Evolutionary conservation across 2,888 invertebrate genomes (phyloP), one percentile per base, ranked within the genome.

Genomic region (Cybosia mesomella): DNA sequence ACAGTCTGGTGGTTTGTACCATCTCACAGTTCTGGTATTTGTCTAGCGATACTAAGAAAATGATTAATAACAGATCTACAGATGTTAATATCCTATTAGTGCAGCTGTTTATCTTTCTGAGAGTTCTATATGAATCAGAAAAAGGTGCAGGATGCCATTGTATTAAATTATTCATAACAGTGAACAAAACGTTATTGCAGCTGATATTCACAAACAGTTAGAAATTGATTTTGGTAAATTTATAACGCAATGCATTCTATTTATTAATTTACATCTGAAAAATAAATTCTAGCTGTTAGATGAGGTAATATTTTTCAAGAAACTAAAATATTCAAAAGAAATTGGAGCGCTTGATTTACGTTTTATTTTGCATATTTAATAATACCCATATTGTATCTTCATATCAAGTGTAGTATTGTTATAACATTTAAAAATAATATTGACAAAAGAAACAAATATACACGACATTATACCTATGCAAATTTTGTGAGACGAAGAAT

Each of bases 111-210:
- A 58, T 64, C 34, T 63, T 71, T 32, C 28, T n/a, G 39, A 64
- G 24, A 34, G 58, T 68, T 69, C 55, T 67, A 61, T 63, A 54
- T 66, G 39, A 54, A 54, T 55, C 34, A 63, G 15, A 60, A 63
- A 53, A 74, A 64, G 55, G 49, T 66, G 58, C 61, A 66, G 67
- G 43, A 57, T 66, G 58, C 61, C 58, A 64, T 39, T 67, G 28
- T 66, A 71, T 75, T 24, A 28, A 53, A 24, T 66, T 77, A 77
- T 73, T 75, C 73, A 59, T 77, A 77, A 59, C 69, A 18, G 0
- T 64, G 49, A 64, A 66, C 57, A 63, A 34, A 65, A 57, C 53
- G 63, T 49, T 68, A 59, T 55, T 49, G 60, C 58, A 9, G 10
- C 1, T 13, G 24, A 43, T 60, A 53, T 53, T 13, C 13, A 15